phyloP scores from a whole-genome alignment of 2,797 vertebrate species.

The Enteromius viviparus region DNA sequence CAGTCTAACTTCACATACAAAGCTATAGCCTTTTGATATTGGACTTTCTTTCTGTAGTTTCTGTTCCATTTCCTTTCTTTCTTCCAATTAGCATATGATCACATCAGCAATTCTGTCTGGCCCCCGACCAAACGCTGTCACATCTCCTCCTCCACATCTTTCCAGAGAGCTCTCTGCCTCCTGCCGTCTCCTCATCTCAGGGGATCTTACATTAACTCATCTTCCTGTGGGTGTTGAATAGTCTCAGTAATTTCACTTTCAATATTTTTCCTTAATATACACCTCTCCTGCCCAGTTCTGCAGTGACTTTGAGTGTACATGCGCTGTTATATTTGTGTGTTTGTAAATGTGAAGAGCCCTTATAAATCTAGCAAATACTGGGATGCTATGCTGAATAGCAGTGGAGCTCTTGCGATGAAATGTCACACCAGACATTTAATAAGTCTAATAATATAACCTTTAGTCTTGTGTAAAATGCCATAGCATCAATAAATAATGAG shows the following conservation, averaged over 20 bases:
- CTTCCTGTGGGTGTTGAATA: conserved; percentile 23
- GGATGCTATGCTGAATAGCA: not conserved
- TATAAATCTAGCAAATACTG: not conserved
- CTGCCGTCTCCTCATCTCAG: conserved; percentile 16
- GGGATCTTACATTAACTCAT: conserved; percentile 6
- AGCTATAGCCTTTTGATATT: not conserved
- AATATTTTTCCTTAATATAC: not conserved
- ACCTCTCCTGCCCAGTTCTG: not conserved
- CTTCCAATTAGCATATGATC: conserved; percentile 49
- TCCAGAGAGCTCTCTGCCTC: conserved; percentile 22
- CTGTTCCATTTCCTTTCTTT: conserved; percentile 8
- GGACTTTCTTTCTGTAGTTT: not conserved
- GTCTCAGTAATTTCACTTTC: conserved; percentile 9
- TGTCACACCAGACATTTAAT: not conserved
- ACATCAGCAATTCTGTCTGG: conserved; percentile 46
- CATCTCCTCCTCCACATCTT: conserved; percentile 22
- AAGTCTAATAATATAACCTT: conserved; percentile 1
- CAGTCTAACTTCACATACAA: not conserved
- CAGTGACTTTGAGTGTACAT: not conserved
- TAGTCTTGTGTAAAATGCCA: conserved; percentile 23
- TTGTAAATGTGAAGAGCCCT: conserved; percentile 4
- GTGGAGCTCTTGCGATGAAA: not conserved
- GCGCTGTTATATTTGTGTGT: not conserved
- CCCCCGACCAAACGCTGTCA: conserved; percentile 20
- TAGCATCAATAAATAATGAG: conserved; percentile 9